Percentiles rank a stretch among this genome's conserved stretches.
Conservation (phyloP, 2,797 vertebrate species). For the Schizopygopsis malacanthus region DNA sequence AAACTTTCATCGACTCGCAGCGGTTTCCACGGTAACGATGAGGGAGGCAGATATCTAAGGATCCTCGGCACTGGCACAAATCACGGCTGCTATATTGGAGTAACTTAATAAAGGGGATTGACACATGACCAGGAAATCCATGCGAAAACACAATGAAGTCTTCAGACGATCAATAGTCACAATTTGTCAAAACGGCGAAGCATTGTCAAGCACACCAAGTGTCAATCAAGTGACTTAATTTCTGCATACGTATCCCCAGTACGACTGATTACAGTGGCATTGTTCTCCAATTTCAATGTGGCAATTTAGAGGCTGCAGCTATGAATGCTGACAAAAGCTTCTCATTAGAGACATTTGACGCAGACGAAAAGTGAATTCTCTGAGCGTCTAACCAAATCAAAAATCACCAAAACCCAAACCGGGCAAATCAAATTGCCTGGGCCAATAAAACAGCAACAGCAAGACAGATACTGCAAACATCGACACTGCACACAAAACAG, state of each 20-base stretch:
- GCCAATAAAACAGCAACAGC: constrained; percentile 2
- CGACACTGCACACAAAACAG: neutral
- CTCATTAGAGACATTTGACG: constrained; percentile 46
- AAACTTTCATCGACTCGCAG: constrained; percentile 65
- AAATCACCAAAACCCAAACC: constrained; percentile 32
- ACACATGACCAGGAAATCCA: constrained; percentile 43
- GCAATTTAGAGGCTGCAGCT: constrained; percentile 35
- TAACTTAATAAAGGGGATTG: constrained; percentile 53
- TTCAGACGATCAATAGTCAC: constrained; percentile 48
- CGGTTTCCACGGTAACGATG: constrained; percentile 74
- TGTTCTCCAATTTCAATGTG: constrained; percentile 44
- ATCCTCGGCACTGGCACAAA: constrained; percentile 65
- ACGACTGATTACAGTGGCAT: constrained; percentile 38
- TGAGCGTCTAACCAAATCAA: constrained; percentile 24
- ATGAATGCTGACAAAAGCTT: constrained; percentile 39
- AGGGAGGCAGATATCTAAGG: constrained; percentile 66
- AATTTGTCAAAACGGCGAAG: constrained; percentile 28
- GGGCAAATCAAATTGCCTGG: constrained; percentile 29
- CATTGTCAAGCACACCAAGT: constrained; percentile 35
- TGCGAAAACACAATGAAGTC: constrained; percentile 45
- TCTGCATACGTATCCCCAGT: constrained; percentile 25
- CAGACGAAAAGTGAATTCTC: constrained; percentile 32
- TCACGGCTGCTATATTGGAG: constrained; percentile 49
- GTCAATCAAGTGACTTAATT: constrained; percentile 40
- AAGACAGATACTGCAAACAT: constrained; percentile 3